Base-by-base conservation (phyloP, 2,113 vertebrate species). In the Dunckerocampus dactyliophorus region DNA sequence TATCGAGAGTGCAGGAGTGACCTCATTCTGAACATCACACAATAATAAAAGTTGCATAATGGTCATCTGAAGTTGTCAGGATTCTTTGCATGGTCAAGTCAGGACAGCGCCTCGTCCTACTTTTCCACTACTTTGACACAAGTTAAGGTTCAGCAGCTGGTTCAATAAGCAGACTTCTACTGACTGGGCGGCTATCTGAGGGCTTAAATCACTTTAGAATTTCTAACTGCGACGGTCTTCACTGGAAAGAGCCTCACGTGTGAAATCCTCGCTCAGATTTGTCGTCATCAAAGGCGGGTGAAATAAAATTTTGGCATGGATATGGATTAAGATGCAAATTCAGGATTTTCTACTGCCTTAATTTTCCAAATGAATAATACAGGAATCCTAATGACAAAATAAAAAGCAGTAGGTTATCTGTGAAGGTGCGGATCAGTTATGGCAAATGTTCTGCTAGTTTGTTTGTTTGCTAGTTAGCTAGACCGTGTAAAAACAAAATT, bases 71-170 rank as follows among this genome's bases (percentile, higher is more conserved):
- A 15, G 51, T 34, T 13, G 19, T 20, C 47, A 5, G 5, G 57
- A 76, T 72, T 74, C 3, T 69, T 83, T 71, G 70, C 39, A 6
- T 65, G 65, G 48, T 68, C 62, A 5, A 59, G 64, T 62, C 3
- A 77, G 75, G 77, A 81, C 72, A 62, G 59, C 24, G 10, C 63
- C 71, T 62, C 59, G 72, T 46, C 74, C 75, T 54, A 71, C 74
- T 83, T 81, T 69, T 71, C 39, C 15, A 15, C 75, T 57, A 71
- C 74, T 83, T 81, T 69, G 72, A 45, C 15, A 17, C 22, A 72
- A 75, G 74, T 49, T 11, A 47, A 62, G 69, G 56, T 24, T 53
- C 75, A 75, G 77, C 73, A 48, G 14, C 66, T 19, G 62, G 72
- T 82, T 81, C 21, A 67, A 24, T 59, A 76, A 67, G 53, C 64